Evolutionary conservation across 1,140 invertebrate species (phyloP), one percentile per base, ranked within the genome.

Genomic region (Diorhabda sublineata): DNA sequence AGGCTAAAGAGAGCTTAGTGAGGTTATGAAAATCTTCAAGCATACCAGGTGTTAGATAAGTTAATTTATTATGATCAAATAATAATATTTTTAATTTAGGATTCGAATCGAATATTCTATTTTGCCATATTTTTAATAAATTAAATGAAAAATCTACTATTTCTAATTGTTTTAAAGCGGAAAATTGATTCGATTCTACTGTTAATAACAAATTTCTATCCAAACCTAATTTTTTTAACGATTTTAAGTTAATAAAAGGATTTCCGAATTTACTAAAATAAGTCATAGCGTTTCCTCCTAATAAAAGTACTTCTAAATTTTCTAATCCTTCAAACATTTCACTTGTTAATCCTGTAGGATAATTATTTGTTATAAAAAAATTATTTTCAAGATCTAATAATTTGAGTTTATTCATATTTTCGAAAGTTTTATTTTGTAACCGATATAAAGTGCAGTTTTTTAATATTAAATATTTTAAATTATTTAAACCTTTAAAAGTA

Each of bases 331-430:
- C 73, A 70, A 86, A 86, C 61, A 82, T 78, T 0, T 74, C 73
- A 63, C 74, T 76, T 3, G 79, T 80, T 57, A 84, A 65, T 67
- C 82, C 81, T 57, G 76, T 69, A 44, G 69, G 64, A 66, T 71
- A 45, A 11, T 66, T 52, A 66, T 69, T 57, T 4, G 75, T 78
- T n/a, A 79, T 76, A 65, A 86, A 74, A 45, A 81, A 81, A 74
- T 87, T 87, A 68, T 85, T 83, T 8, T 81, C 81, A 72, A 87
- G 76, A 73, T 85, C 84, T 3, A 87, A 76, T 68, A 84, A 76
- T 77, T 81, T 76, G 45, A 87, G 76, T 62, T 80, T 80, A 47
- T 72, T 78, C 61, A 84, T 71, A 1, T 79, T 70, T 44, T 74
- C 76, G 71, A 86, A 86, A 42, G 82, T 81, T 44, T 72, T 77